Percentiles rank a stretch among this genome's conserved stretches.
phyloP scores from a whole-genome alignment of 1,140 invertebrate species.

The Grapholita molesta region DNA sequence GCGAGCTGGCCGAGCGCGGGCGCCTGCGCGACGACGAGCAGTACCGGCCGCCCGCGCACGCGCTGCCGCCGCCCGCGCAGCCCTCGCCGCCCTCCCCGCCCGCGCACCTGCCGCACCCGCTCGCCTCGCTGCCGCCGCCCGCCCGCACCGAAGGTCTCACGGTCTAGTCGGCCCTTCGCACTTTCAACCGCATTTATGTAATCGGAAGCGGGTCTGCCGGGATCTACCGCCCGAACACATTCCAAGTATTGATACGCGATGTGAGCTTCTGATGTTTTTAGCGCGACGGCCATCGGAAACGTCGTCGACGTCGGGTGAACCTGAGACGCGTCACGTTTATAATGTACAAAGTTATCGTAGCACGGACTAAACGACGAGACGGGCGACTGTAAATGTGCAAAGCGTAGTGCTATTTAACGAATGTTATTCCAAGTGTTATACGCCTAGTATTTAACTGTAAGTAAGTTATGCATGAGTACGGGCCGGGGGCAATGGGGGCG shows the following conservation, averaged over 20 bases:
- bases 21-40: slow-evolving; percentile 75
- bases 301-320: slow-evolving; percentile 5
- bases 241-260: slow-evolving; percentile 5
- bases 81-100: slow-evolving; percentile 64
- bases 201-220: background rate
- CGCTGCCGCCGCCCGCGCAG: slow-evolving; percentile 74
- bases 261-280: background rate
- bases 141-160: slow-evolving; percentile 68
- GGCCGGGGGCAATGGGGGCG: slow-evolving; percentile 71
- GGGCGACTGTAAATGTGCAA: slow-evolving; percentile 45
- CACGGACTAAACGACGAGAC: slow-evolving; percentile 45
- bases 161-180: slow-evolving; percentile 39
- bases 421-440: slow-evolving; percentile 66
- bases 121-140: slow-evolving; percentile 60
- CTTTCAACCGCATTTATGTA: slow-evolving; percentile 22
- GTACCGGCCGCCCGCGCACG: slow-evolving; percentile 59
- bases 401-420: slow-evolving; percentile 65
- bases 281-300: background rate
- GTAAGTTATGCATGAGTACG: slow-evolving; percentile 72
- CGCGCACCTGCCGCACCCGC: slow-evolving; percentile 54
- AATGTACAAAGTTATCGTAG: slow-evolving; percentile 52
- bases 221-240: slow-evolving; percentile 17
- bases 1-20: slow-evolving; percentile 62
- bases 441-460: slow-evolving; percentile 66
- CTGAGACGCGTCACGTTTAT: slow-evolving; percentile 38